These are phyloP conservation scores for Serinus canaria DNA, from an alignment of 2,113 vertebrate species.

Conservation along the genomic window DNA sequence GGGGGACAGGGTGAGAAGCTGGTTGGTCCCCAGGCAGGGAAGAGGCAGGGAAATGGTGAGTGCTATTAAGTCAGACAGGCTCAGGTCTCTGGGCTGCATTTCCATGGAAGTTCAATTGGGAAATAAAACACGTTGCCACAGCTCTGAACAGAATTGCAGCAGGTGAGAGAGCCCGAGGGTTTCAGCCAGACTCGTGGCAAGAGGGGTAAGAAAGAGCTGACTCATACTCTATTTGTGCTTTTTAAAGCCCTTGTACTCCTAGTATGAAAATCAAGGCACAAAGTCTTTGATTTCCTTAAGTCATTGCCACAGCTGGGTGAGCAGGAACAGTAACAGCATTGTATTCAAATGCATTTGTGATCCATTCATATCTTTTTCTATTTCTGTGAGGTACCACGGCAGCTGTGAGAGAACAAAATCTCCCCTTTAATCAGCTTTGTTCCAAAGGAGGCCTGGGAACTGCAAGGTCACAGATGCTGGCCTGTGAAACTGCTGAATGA, in stretches of 20 bases:
- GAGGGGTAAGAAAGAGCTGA: not conserved
- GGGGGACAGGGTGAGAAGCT: not conserved
- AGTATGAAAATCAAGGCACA: not conserved
- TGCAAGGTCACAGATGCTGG: not conserved
- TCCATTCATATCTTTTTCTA: not conserved
- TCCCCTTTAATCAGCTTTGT: constrained; percentile 13
- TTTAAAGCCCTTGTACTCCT: not conserved
- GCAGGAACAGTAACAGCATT: constrained; percentile 22
- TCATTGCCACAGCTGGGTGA: not conserved
- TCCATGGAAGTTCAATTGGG: not conserved
- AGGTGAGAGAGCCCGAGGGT: not conserved
- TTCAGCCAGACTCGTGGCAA: not conserved
- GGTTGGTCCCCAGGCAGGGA: not conserved
- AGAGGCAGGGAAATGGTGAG: not conserved
- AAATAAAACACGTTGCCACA: not conserved
- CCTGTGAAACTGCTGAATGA: constrained; percentile 8
- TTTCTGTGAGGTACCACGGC: not conserved
- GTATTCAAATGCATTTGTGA: not conserved
- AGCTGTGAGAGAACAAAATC: not conserved
- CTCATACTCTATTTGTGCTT: not conserved
- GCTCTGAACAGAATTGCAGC: not conserved
- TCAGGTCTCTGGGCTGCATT: not conserved
- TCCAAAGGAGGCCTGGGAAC: not conserved
- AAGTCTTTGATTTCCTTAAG: not conserved
- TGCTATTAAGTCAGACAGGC: not conserved